Percentiles rank a stretch among this genome's conserved stretches.
Evolutionary conservation across 37 sponge, comb jelly and placozoan species (phyloP).

Genomic region (Chondrilla cf. caribensis): DNA sequence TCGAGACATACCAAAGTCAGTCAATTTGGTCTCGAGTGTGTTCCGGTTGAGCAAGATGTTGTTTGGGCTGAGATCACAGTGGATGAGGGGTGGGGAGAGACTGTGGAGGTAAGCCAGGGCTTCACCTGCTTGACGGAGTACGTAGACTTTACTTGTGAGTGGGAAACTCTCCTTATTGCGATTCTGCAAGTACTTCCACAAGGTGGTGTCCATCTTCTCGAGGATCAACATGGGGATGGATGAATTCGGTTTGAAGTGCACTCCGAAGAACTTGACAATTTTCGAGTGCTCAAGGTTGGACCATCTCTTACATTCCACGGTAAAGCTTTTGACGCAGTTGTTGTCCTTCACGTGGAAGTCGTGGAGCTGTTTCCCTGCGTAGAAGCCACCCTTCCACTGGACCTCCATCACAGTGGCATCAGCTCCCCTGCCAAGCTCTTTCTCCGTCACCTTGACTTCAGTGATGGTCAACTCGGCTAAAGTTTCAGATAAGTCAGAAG

Average conservation of each 20-base stretch:
- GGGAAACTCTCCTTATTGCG: background rate
- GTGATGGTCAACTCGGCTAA: too few species aligned
- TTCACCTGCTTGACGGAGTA: background rate
- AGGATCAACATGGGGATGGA: background rate
- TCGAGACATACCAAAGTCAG: slow-evolving; percentile 4
- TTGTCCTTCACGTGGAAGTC: too few species aligned
- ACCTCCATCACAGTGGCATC: too few species aligned
- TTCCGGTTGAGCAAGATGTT: background rate
- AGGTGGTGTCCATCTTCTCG: slow-evolving; percentile 17
- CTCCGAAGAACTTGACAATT: slow-evolving; percentile 2
- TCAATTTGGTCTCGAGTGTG: background rate
- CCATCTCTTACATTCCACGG: background rate
- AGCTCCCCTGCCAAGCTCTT: too few species aligned
- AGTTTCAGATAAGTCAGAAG: too few species aligned
- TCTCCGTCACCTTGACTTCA: too few species aligned
- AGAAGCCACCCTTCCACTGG: too few species aligned
- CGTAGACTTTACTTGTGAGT: background rate
- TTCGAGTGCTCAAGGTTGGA: background rate
- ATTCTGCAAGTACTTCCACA: background rate
- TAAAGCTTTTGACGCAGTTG: background rate
- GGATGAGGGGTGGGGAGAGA: background rate
- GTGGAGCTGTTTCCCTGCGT: too few species aligned
- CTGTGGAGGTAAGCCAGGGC: background rate
- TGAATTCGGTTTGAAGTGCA: background rate
- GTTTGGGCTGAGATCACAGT: background rate